A percentile compares a stretch with the other conserved stretches of the same genome.
These are phyloP conservation scores for Sphenodon punctatus DNA, from an alignment of 2,797 vertebrate species.

Conservation along the genomic window DNA sequence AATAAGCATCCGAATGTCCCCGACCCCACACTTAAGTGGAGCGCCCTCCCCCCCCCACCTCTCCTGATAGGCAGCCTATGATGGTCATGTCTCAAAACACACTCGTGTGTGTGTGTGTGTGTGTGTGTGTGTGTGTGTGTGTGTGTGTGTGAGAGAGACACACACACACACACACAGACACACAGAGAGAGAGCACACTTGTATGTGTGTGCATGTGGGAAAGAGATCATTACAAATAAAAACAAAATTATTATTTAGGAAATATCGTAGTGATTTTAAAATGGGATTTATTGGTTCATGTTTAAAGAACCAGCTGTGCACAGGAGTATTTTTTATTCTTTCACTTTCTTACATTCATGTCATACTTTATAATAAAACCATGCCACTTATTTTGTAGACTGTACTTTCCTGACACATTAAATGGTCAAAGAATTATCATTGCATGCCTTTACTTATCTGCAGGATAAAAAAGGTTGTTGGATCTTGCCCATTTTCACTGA, in stretches of 20 bases:
- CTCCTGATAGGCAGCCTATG: no score
- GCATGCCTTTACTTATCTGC: not conserved
- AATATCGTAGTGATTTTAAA: not conserved
- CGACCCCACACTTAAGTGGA: no score
- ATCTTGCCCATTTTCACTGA: not conserved
- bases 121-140: no score
- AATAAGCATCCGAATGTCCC: no score
- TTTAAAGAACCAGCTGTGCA: not conserved
- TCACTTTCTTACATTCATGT: not conserved
- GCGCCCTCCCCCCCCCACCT: no score
- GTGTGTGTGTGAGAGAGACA: no score
- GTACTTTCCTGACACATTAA: not conserved
- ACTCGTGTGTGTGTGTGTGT: no score
- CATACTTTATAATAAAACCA: not conserved
- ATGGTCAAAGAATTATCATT: not conserved
- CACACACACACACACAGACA: no score
- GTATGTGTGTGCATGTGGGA: no score
- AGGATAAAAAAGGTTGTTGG: not conserved
- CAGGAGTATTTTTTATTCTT: not conserved
- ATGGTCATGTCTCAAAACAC: no score
- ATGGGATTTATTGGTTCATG: constrained; percentile 8
- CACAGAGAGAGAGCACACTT: no score
- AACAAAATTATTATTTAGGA: not conserved
- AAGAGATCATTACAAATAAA: not conserved
- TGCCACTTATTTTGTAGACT: not conserved